A percentile compares a stretch with the other conserved stretches of the same genome.
Evolutionary conservation across 2,888 invertebrate species (phyloP).

Genomic region (Folsomia manolachei): DNA sequence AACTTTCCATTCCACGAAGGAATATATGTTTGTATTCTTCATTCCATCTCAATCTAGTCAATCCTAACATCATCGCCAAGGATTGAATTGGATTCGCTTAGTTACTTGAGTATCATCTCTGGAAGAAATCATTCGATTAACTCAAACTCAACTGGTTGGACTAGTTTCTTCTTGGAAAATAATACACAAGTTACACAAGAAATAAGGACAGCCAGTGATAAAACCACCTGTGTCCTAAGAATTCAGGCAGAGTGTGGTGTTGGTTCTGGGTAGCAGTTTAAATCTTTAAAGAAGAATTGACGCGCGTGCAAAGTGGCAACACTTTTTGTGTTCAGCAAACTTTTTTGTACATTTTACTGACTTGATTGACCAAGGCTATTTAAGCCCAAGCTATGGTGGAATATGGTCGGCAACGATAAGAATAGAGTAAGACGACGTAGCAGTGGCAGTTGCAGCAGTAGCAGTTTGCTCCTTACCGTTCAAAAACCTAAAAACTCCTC

Average conservation of each 20-base stretch:
- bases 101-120: too few species aligned
- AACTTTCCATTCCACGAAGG: background rate
- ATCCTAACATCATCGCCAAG: background rate
- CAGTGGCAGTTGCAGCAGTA: slow-evolving; percentile 41
- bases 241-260: too few species aligned
- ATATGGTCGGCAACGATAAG: slow-evolving; percentile 46
- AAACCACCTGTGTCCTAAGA: too few species aligned
- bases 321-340: background rate
- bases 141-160: too few species aligned
- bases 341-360: background rate
- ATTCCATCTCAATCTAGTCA: background rate
- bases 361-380: slow-evolving; percentile 5
- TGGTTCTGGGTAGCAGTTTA: too few species aligned
- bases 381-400: slow-evolving; percentile 39
- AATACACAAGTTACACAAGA: too few species aligned
- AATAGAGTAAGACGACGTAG: slow-evolving; percentile 34
- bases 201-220: too few species aligned
- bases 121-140: too few species aligned
- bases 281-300: too few species aligned
- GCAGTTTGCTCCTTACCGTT: slow-evolving; percentile 32
- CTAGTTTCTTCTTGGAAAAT: too few species aligned
- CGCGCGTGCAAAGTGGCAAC: too few species aligned
- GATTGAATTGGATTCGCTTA: background rate
- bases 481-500: slow-evolving; percentile 34
- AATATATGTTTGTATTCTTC: too few species aligned